Evolutionary conservation across 2,797 vertebrate genomes (phyloP).

Genomic region (Knipowitschia caucasica): DNA sequence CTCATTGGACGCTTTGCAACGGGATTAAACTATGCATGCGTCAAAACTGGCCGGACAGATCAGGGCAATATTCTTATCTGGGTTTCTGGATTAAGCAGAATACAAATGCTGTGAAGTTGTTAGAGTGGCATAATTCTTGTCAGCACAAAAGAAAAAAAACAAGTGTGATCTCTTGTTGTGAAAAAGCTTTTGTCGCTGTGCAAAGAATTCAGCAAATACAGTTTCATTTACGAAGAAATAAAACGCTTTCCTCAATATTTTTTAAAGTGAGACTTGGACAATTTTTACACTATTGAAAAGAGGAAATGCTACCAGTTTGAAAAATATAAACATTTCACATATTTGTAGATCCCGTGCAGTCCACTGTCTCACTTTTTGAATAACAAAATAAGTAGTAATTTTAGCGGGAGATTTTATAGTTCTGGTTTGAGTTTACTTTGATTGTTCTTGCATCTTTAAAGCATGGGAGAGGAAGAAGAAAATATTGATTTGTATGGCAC

Average conservation of each 20-base stretch:
- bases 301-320: too few relatives aligned
- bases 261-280: too few relatives aligned
- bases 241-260: too few relatives aligned
- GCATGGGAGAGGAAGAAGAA: too few relatives aligned
- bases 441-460: too few relatives aligned
- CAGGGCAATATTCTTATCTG: constrained; percentile 35
- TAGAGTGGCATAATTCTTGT: constrained; percentile 36
- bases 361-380: not conserved
- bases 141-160: constrained; percentile 1
- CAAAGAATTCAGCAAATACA: not conserved
- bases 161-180: constrained; percentile 10
- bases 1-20: constrained; percentile 56
- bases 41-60: too few relatives aligned
- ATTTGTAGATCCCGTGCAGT: too few relatives aligned
- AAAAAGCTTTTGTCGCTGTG: constrained; percentile 11
- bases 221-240: not conserved
- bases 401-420: not conserved
- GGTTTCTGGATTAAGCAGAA: constrained; percentile 49
- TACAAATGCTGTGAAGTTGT: constrained; percentile 45
- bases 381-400: not conserved
- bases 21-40: constrained; percentile 45
- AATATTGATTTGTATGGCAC: too few relatives aligned
- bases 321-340: too few relatives aligned
- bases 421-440: too few relatives aligned
- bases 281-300: too few relatives aligned